Percentiles rank a stretch among this genome's conserved stretches.
Evolutionary conservation across 2,888 invertebrate species (phyloP).

Genomic region (Pomacea canaliculata): DNA sequence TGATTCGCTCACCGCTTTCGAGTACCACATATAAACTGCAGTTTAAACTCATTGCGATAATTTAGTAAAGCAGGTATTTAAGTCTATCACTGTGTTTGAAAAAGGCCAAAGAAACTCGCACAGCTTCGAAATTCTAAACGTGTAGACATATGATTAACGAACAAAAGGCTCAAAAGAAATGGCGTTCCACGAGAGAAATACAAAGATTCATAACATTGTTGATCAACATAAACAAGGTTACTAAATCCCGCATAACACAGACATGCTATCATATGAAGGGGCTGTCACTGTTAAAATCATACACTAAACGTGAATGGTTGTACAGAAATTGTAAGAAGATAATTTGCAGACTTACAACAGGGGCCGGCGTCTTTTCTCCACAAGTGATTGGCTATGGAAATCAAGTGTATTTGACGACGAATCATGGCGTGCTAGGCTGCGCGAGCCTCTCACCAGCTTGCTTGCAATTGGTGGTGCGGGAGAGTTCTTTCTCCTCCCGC

Average conservation of each 20-base stretch:
- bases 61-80: too few relatives aligned
- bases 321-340: slow-evolving; percentile 70
- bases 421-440: slow-evolving; percentile 55
- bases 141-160: slow-evolving; percentile 19
- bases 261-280: slow-evolving; percentile 15
- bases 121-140: not conserved
- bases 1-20: too few relatives aligned
- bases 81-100: too few relatives aligned
- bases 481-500: slow-evolving; percentile 19
- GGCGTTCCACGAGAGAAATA: not conserved
- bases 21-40: too few relatives aligned
- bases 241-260: too few relatives aligned
- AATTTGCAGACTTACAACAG: slow-evolving; percentile 83
- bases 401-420: slow-evolving; percentile 89
- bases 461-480: slow-evolving; percentile 24
- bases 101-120: not conserved
- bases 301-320: slow-evolving; percentile 27
- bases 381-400: slow-evolving; percentile 81
- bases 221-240: not conserved
- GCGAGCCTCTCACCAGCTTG: slow-evolving; percentile 8
- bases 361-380: slow-evolving; percentile 74
- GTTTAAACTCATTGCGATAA: too few relatives aligned
- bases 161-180: slow-evolving; percentile 16
- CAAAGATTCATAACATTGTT: too few relatives aligned
- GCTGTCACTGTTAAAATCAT: slow-evolving; percentile 19